Conservation (phyloP, 2,113 vertebrate genomes). For the Myotis brandtii region DNA sequence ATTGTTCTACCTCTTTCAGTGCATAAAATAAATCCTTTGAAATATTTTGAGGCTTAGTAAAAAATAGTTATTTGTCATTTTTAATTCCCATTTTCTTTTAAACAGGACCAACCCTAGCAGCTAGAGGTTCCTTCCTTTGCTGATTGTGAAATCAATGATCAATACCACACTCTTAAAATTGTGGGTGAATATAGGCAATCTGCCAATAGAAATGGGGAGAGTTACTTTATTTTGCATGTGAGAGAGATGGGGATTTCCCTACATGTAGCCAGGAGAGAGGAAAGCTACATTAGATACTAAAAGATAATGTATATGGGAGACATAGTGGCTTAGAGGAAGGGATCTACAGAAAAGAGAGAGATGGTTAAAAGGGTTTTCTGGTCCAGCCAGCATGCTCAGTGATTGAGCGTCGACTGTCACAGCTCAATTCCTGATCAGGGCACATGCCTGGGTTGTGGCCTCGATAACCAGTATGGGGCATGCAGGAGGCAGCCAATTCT, state of each 20-base stretch:
- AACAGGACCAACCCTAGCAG: background rate
- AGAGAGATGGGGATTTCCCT: background rate
- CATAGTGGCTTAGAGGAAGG: background rate
- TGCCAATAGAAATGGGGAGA: background rate
- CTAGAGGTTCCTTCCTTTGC: background rate
- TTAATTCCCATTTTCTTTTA: constrained; percentile 14
- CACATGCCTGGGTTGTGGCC: too few species aligned
- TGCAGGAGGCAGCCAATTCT: too few species aligned
- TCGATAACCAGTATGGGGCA: too few species aligned
- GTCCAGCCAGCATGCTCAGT: too few species aligned
- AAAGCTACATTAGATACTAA: background rate
- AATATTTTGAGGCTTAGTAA: constrained; percentile 4
- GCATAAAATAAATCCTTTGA: background rate
- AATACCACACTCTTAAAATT: background rate
- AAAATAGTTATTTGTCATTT: background rate
- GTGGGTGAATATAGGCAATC: background rate
- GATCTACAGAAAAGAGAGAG: background rate
- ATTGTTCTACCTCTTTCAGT: background rate
- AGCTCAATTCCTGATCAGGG: too few species aligned
- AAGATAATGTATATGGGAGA: background rate
- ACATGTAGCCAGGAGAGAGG: background rate
- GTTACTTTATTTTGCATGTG: background rate
- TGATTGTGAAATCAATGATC: background rate
- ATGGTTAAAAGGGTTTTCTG: background rate
- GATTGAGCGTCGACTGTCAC: too few species aligned